phyloP scores from a whole-genome alignment of 1,140 invertebrate species.

The Belonocnema kinseyi region DNA sequence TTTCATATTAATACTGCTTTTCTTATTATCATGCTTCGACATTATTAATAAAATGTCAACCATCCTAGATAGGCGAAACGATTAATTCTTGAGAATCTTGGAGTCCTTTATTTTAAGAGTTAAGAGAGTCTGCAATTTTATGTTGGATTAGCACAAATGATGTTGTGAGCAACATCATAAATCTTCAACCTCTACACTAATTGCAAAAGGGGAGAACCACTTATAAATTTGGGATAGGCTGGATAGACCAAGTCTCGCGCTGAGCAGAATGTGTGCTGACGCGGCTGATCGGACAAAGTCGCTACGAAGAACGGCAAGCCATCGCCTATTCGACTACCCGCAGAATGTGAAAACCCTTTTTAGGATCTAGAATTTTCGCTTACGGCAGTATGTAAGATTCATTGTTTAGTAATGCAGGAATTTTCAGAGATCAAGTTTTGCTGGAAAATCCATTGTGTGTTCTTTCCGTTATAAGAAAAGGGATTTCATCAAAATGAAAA shows the following conservation, averaged over 20 bases:
- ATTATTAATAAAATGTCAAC: constrained; percentile 48
- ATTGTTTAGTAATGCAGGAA: constrained; percentile 41
- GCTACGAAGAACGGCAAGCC: constrained; percentile 7
- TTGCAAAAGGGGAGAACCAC: constrained; percentile 34
- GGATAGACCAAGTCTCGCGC: constrained; percentile 4
- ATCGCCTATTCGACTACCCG: constrained; percentile 52
- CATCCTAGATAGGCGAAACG: neutral
- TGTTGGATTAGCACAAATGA: neutral
- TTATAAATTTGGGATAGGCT: constrained; percentile 54
- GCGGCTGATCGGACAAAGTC: constrained; percentile 38
- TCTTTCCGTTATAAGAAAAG: constrained; percentile 35
- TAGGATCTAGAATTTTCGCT: constrained; percentile 42
- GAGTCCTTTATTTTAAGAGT: too few species aligned
- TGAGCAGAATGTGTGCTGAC: constrained; percentile 43
- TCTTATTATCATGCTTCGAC: constrained; percentile 39
- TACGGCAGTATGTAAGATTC: constrained; percentile 48
- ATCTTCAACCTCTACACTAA: neutral
- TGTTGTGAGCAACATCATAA: neutral
- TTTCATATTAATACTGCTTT: constrained; percentile 44
- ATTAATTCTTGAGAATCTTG: too few species aligned
- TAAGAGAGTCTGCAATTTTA: too few species aligned
- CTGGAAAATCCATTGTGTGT: constrained; percentile 44
- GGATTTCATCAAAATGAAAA: constrained; percentile 27
- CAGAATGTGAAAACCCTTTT: constrained; percentile 44
- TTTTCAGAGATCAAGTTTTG: constrained; percentile 22